These are phyloP conservation scores for Patiria miniata DNA, from an alignment of 35 echinoderm and acorn worm genomes.

Conservation along the genomic window DNA sequence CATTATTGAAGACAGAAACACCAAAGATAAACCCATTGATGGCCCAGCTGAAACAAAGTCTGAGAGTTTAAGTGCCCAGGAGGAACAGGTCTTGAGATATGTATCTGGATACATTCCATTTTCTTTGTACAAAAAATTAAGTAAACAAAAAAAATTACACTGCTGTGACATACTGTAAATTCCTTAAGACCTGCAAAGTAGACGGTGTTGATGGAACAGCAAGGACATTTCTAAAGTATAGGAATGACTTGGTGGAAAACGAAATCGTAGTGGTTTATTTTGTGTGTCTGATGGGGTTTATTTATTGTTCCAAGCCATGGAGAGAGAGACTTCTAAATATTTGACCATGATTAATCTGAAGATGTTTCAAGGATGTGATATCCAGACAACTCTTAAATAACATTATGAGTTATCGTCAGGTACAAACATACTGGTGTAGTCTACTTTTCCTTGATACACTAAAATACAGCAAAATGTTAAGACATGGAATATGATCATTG, in stretches of 20 bases:
- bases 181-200: no score
- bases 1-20: no score
- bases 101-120: no score
- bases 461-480: neutral
- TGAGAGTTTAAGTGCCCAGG: no score
- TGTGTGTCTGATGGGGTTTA: neutral
- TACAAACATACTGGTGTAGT: neutral
- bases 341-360: neutral
- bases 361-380: neutral
- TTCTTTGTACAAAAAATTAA: no score
- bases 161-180: no score
- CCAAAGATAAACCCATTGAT: no score
- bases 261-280: constrained; percentile 8
- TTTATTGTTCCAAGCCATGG: neutral
- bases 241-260: constrained; percentile 6
- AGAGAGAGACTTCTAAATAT: neutral
- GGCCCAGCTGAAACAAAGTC: no score
- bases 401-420: neutral
- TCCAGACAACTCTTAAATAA: neutral
- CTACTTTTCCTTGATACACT: neutral
- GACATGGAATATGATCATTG: no score
- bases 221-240: neutral
- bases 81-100: no score
- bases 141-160: no score
- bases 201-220: no score